phyloP scores from a whole-genome alignment of 2,797 vertebrate species.

The Phoebastria nigripes region DNA sequence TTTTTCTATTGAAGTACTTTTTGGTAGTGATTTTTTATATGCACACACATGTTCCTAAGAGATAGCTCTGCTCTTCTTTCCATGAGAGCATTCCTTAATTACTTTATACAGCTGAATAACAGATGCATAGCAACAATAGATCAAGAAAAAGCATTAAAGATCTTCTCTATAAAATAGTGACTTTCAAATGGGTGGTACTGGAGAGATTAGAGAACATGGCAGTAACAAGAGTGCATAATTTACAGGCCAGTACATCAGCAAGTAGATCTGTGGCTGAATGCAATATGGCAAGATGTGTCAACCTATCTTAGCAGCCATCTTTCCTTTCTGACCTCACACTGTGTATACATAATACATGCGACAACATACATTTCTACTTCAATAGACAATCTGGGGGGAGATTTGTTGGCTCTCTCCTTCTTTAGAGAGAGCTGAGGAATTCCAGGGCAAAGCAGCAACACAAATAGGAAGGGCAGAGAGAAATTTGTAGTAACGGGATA shows the following conservation, averaged over 20 bases:
- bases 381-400: not conserved
- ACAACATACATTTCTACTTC: not conserved
- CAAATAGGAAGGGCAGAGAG: not conserved
- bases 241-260: slow-evolving; percentile 10
- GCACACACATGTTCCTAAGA: not conserved
- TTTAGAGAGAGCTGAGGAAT: not conserved
- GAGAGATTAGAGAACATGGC: not conserved
- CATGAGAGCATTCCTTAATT: slow-evolving; percentile 17
- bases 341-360: not conserved
- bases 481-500: not conserved
- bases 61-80: slow-evolving; percentile 4
- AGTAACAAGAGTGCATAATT: slow-evolving; percentile 61
- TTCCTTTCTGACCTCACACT: not conserved
- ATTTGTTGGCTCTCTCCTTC: not conserved
- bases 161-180: not conserved
- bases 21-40: slow-evolving; percentile 6
- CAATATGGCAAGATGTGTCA: not conserved
- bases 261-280: not conserved
- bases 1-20: not conserved
- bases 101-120: slow-evolving; percentile 19
- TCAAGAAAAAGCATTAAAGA: not conserved
- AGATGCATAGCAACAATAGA: not conserved
- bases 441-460: not conserved
- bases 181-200: not conserved
- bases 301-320: not conserved